Percentiles rank a stretch among this genome's conserved stretches.
These are phyloP conservation scores for Cheilosia grossa DNA, from an alignment of 2,888 invertebrate species.

Conservation along the genomic window DNA sequence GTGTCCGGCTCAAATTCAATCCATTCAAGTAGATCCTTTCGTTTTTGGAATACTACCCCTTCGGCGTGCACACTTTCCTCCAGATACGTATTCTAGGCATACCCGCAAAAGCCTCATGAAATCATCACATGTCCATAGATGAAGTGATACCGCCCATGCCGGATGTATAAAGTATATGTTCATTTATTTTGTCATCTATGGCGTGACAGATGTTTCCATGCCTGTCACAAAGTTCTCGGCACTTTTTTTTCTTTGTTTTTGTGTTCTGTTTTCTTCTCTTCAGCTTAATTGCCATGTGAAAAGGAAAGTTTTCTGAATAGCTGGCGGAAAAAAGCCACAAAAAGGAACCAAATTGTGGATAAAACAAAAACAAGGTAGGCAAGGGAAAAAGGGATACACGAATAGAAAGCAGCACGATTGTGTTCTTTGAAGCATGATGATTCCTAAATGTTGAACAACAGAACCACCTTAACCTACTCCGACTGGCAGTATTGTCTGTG, in stretches of 20 bases:
- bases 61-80: too few species aligned
- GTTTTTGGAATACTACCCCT: too few species aligned
- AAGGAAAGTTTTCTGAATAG: constrained; percentile 51
- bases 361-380: constrained; percentile 3
- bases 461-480: neutral
- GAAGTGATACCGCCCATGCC: constrained; percentile 49
- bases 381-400: neutral
- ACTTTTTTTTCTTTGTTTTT: neutral
- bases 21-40: too few species aligned
- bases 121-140: constrained; percentile 51
- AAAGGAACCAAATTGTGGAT: constrained; percentile 50
- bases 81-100: neutral
- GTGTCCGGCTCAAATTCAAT: too few species aligned
- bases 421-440: constrained; percentile 43
- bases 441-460: constrained; percentile 28
- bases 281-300: constrained; percentile 54
- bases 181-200: constrained; percentile 60
- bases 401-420: neutral
- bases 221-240: constrained; percentile 45
- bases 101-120: constrained; percentile 47
- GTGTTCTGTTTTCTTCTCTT: neutral
- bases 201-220: constrained; percentile 56
- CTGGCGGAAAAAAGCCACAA: constrained; percentile 51
- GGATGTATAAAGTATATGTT: constrained; percentile 44
- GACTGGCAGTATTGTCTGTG: constrained; percentile 1